Conservation (phyloP, 2,888 invertebrate genomes). For the Drosophila neotestacea region DNA sequence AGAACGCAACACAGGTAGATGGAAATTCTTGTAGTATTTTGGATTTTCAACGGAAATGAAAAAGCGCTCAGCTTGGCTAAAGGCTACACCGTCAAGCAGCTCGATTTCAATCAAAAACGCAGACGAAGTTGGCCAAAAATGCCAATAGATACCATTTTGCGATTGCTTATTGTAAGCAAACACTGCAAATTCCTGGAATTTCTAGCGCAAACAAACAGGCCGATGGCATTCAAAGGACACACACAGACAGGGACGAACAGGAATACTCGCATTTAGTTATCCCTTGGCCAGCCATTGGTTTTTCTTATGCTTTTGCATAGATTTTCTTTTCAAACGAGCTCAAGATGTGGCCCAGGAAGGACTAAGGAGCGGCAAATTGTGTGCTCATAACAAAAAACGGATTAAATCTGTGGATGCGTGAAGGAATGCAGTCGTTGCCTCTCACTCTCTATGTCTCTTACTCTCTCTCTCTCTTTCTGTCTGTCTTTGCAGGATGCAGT, state of each 20-base stretch:
- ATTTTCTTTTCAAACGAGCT: constrained; percentile 11
- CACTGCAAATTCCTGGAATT: constrained; percentile 51
- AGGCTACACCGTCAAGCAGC: constrained; percentile 4
- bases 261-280: constrained; percentile 9
- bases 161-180: constrained; percentile 56
- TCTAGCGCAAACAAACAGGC: constrained; percentile 28
- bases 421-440: constrained; percentile 45
- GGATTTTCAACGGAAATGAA: constrained; percentile 15
- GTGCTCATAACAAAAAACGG: constrained; percentile 57
- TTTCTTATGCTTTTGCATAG: constrained; percentile 21
- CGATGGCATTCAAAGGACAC: constrained; percentile 45
- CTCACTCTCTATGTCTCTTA: neutral
- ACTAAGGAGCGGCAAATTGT: constrained; percentile 26
- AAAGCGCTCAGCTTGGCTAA: constrained; percentile 3
- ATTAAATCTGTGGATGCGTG: constrained; percentile 58
- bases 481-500: constrained; percentile 22
- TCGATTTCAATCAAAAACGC: constrained; percentile 35
- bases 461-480: neutral
- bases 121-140: constrained; percentile 13
- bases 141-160: constrained; percentile 23
- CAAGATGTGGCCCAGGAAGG: constrained; percentile 24
- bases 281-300: constrained; percentile 13
- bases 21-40: constrained; percentile 8
- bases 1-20: constrained; percentile 26
- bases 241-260: constrained; percentile 14